Conservation (phyloP, 2,888 invertebrate genomes). For the Ferdinandea cuprea region DNA sequence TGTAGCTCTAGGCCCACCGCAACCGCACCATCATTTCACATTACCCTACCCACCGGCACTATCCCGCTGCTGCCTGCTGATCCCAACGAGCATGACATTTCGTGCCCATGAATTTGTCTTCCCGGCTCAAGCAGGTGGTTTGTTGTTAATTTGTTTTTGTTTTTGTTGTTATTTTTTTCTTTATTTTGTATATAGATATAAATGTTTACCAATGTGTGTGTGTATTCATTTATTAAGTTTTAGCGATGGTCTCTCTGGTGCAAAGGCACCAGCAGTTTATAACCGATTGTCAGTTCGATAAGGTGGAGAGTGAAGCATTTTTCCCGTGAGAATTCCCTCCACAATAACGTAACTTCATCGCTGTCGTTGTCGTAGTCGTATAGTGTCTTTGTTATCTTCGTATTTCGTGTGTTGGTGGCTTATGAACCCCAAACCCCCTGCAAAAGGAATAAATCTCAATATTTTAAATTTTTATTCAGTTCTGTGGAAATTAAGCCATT, state of each 20-base stretch:
- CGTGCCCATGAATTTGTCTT: constrained; percentile 70
- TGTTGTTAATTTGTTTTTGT: constrained; percentile 36
- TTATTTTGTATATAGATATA: constrained; percentile 1
- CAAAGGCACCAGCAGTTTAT: constrained; percentile 57
- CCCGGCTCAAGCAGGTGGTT: constrained; percentile 68
- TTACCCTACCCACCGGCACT: not conserved
- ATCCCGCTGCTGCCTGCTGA: not conserved
- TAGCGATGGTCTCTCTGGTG: constrained; percentile 28
- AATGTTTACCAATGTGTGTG: not conserved
- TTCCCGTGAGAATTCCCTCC: constrained; percentile 62
- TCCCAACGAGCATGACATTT: not conserved
- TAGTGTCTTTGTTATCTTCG: constrained; percentile 25
- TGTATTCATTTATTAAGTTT: constrained; percentile 4
- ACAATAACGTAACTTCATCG: constrained; percentile 63
- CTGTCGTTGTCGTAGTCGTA: constrained; percentile 20
- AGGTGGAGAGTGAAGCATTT: constrained; percentile 69
- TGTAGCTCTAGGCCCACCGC: not conserved
- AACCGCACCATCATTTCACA: not conserved
- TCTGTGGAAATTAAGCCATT: constrained; percentile 29
- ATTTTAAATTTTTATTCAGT: constrained; percentile 21
- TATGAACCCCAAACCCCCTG: constrained; percentile 26
- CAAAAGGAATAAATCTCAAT: not conserved
- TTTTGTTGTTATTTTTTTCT: no score
- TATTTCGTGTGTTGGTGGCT: not conserved
- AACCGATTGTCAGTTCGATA: constrained; percentile 70